phyloP scores from a whole-genome alignment of 2,888 invertebrate species.

The Tenodera sinensis region DNA sequence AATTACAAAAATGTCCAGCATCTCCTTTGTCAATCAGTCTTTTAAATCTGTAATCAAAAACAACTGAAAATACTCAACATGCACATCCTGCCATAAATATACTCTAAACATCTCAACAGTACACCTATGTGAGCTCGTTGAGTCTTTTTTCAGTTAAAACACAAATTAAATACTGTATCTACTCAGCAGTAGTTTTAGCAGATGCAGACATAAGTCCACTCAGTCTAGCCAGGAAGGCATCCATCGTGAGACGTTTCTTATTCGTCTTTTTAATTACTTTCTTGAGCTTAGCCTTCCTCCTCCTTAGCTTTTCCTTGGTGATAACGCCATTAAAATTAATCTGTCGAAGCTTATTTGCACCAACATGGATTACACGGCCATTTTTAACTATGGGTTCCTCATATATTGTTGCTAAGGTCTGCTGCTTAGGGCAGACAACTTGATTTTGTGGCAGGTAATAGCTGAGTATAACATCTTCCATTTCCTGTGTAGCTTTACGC shows the following conservation, averaged over 20 bases:
- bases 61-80: not conserved
- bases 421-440: not conserved
- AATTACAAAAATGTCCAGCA: not conserved
- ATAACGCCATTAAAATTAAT: not conserved
- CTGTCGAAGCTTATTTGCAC: not conserved
- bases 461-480: not conserved
- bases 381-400: not conserved
- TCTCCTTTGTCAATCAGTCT: not conserved
- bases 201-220: not conserved
- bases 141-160: not conserved
- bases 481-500: not conserved
- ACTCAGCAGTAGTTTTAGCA: not conserved
- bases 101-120: not conserved
- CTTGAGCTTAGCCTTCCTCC: not conserved
- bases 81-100: not conserved
- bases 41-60: not conserved
- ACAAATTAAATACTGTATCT: not conserved
- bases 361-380: not conserved
- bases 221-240: not conserved
- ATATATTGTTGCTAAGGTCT: constrained; percentile 5
- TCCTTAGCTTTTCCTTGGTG: not conserved
- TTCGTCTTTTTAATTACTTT: not conserved
- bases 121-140: not conserved
- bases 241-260: not conserved
- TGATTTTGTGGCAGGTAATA: not conserved